Percentiles rank a stretch among this genome's conserved stretches.
Evolutionary conservation across 92 coral and sea anemone genomes (phyloP).

Genomic region (Metridium senile): DNA sequence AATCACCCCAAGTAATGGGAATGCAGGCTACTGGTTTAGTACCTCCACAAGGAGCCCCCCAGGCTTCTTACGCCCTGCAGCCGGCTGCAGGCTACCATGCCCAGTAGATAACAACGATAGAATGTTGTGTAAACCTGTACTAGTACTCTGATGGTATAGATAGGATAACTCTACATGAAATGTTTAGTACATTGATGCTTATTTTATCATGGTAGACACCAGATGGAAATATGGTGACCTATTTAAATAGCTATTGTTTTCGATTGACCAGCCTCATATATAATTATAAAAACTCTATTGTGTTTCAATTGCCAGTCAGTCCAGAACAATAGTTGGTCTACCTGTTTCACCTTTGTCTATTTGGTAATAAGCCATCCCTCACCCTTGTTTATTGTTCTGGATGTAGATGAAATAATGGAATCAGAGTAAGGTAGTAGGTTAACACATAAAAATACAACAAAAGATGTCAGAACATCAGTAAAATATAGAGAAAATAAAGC

Average conservation of each 20-base stretch:
- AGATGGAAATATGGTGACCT: too few relatives aligned
- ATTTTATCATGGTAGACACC: neutral
- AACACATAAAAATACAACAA: neutral
- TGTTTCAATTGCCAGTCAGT: neutral
- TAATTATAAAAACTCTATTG: neutral
- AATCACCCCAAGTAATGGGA: slow-evolving; percentile 64
- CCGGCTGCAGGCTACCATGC: slow-evolving; percentile 89
- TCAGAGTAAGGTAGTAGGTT: neutral
- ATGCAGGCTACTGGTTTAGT: slow-evolving; percentile 61
- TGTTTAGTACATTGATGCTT: neutral
- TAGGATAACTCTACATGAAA: neutral
- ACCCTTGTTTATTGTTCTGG: slow-evolving; percentile 13
- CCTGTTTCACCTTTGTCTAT: neutral
- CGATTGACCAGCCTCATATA: neutral
- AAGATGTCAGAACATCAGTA: neutral
- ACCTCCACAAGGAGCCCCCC: slow-evolving; percentile 63
- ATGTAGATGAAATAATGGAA: slow-evolving; percentile 1
- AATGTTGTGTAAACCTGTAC: slow-evolving; percentile 14
- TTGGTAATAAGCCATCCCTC: neutral
- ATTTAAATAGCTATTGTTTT: too few relatives aligned
- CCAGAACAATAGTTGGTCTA: neutral
- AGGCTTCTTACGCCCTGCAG: slow-evolving; percentile 78
- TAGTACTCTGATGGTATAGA: slow-evolving; percentile 26
- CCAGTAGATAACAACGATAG: slow-evolving; percentile 31
- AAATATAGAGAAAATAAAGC: neutral